These are phyloP conservation scores for Sylvia atricapilla DNA, from an alignment of 2,113 vertebrate species.

Conservation along the genomic window DNA sequence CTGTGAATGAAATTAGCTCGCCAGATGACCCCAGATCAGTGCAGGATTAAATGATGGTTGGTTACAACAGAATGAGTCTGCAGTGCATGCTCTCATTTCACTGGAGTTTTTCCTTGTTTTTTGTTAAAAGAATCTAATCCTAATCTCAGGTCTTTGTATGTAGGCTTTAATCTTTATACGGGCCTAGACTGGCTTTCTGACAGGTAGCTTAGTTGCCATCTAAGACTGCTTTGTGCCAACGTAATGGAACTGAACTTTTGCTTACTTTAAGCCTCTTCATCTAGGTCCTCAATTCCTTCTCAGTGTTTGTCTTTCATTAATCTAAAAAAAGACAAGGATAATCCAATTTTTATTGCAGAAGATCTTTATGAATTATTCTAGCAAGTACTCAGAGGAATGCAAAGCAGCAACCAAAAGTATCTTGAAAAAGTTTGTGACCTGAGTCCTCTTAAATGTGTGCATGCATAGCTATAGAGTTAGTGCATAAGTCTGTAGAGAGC, in stretches of 20 bases:
- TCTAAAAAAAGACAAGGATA: neutral
- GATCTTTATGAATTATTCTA: neutral
- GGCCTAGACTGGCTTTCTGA: neutral
- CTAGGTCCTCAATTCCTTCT: neutral
- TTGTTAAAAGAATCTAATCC: neutral
- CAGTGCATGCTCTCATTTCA: neutral
- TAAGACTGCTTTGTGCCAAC: neutral
- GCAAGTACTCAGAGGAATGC: neutral
- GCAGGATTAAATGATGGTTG: neutral
- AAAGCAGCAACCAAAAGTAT: neutral
- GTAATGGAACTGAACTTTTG: neutral
- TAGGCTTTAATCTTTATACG: neutral
- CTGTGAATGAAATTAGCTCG: neutral
- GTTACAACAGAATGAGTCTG: neutral
- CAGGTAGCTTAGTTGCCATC: neutral
- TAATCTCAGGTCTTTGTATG: neutral
- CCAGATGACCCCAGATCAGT: neutral
- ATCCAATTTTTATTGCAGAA: neutral
- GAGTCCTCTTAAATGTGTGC: neutral
- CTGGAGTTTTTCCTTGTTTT: neutral
- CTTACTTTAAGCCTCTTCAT: neutral
- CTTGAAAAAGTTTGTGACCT: neutral
- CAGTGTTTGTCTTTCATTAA: neutral
- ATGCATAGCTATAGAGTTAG: neutral
- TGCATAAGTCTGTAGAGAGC: neutral